phyloP scores from a whole-genome alignment of 2,113 vertebrate genomes.

The Spilogale gracilis region DNA sequence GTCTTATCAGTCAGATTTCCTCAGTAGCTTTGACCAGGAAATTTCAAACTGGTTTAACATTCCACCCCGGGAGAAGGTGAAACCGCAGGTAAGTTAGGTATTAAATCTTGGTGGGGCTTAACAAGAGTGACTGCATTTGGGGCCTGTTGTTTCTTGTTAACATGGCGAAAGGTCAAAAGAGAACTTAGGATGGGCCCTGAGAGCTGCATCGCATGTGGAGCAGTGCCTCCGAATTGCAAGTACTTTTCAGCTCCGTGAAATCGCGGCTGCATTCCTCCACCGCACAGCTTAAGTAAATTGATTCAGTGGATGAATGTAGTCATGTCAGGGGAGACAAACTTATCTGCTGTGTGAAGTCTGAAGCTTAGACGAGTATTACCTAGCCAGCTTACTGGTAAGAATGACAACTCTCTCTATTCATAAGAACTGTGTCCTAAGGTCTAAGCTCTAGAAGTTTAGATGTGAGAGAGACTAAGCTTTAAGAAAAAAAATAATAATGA shows the following conservation, averaged over 20 bases:
- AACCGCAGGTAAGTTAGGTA: not conserved
- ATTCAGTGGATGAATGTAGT: conserved; percentile 82
- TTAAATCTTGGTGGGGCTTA: not conserved
- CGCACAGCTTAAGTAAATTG: conserved; percentile 75
- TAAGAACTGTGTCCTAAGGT: conserved; percentile 65
- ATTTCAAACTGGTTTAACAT: not conserved
- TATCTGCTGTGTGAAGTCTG: conserved; percentile 76
- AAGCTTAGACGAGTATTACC: conserved; percentile 81
- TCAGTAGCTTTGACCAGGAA: not conserved
- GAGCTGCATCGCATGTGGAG: not conserved
- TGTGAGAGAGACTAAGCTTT: conserved; percentile 21
- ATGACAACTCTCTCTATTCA: conserved; percentile 78
- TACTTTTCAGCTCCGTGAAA: conserved; percentile 71
- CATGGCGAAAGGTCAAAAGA: not conserved
- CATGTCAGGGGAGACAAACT: conserved; percentile 75
- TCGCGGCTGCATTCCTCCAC: not conserved
- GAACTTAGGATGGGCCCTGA: not conserved
- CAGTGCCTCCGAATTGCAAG: conserved; percentile 50
- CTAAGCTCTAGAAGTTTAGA: conserved; percentile 43
- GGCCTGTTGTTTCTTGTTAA: not conserved
- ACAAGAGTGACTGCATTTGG: not conserved
- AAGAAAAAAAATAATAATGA: conserved; percentile 76
- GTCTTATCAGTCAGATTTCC: not conserved
- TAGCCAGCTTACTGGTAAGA: conserved; percentile 69
- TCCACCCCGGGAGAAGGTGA: not conserved